Evolutionary conservation across 1,140 invertebrate genomes (phyloP).

Genomic region (Choristoneura fumiferana): DNA sequence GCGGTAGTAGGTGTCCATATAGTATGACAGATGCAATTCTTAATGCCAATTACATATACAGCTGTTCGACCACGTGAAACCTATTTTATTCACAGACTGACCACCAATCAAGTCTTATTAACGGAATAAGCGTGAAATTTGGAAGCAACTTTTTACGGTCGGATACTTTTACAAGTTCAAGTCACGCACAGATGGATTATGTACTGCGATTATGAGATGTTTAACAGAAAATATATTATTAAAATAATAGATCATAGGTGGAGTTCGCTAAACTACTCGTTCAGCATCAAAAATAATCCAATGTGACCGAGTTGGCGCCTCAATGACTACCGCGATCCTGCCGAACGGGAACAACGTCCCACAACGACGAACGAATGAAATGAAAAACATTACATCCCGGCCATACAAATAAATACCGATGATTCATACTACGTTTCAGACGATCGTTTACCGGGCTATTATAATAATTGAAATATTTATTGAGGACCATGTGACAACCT

Average conservation of each 20-base stretch:
- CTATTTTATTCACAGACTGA: slow-evolving; percentile 37
- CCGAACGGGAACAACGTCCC: slow-evolving; percentile 8
- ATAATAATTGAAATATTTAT: slow-evolving; percentile 38
- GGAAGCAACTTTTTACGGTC: neutral
- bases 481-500: slow-evolving; percentile 19
- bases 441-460: slow-evolving; percentile 30
- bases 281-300: slow-evolving; percentile 41
- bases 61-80: slow-evolving; percentile 36
- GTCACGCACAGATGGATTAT: neutral
- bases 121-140: slow-evolving; percentile 1
- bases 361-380: slow-evolving; percentile 1
- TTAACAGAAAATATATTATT: slow-evolving; percentile 19
- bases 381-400: slow-evolving; percentile 21
- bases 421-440: slow-evolving; percentile 31
- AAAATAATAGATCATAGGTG: slow-evolving; percentile 20
- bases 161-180: neutral
- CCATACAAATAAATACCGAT: slow-evolving; percentile 28
- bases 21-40: slow-evolving; percentile 65
- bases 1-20: slow-evolving; percentile 38
- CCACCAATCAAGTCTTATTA: slow-evolving; percentile 26
- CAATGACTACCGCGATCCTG: slow-evolving; percentile 5
- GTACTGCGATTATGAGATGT: neutral
- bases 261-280: no score
- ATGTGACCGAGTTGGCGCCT: slow-evolving; percentile 50
- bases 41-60: slow-evolving; percentile 55